These are phyloP conservation scores for Stictonetta naevosa DNA, from an alignment of 2,113 vertebrate species.

Conservation along the genomic window DNA sequence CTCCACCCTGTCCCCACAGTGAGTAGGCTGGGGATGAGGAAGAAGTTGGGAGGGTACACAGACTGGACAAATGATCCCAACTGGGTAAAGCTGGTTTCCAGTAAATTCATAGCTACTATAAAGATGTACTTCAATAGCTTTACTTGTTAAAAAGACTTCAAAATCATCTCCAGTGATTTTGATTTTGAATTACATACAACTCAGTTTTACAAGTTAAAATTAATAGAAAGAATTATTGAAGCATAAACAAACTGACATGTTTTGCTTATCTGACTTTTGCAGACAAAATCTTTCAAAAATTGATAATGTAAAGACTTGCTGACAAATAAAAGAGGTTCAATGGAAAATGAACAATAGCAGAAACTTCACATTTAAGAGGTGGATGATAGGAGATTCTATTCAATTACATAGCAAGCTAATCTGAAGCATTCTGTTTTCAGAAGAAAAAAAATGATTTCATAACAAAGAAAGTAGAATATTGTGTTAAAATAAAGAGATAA, in stretches of 20 bases:
- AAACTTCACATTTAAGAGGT: not conserved
- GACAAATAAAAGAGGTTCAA: not conserved
- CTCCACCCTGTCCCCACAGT: accelerated
- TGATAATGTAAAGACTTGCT: not conserved
- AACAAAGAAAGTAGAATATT: not conserved
- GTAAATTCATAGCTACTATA: not conserved
- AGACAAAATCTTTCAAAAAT: not conserved
- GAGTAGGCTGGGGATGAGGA: not conserved
- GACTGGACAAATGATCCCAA: not conserved
- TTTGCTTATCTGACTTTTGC: not conserved
- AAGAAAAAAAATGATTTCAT: not conserved
- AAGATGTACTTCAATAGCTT: not conserved
- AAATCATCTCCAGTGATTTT: not conserved
- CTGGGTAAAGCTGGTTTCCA: not conserved
- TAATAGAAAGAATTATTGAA: not conserved
- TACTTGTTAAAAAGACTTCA: not conserved
- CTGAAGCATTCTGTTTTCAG: not conserved
- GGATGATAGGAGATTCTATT: not conserved
- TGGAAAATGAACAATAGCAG: not conserved
- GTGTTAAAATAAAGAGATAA: constrained; percentile 16
- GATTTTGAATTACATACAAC: not conserved
- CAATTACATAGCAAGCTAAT: not conserved
- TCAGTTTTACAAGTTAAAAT: not conserved
- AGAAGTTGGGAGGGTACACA: not conserved
- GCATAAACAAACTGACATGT: not conserved